phyloP scores from a whole-genome alignment of 2,113 vertebrate species.

The Lepus europaeus region DNA sequence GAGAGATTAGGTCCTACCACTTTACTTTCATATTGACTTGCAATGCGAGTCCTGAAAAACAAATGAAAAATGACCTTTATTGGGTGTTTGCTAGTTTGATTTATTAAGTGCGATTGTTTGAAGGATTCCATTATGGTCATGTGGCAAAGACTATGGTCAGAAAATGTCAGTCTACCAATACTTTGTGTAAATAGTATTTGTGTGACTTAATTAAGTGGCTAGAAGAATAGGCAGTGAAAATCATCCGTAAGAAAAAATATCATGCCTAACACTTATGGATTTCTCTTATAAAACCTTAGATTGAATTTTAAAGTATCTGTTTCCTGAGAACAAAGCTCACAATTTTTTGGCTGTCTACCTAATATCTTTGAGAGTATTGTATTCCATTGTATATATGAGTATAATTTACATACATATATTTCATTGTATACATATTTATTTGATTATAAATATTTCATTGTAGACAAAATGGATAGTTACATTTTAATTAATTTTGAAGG shows the following conservation, averaged over 20 bases:
- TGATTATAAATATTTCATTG: not conserved
- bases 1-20: not conserved
- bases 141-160: not conserved
- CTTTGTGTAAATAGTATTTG: not conserved
- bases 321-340: not conserved
- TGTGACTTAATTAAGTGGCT: not conserved
- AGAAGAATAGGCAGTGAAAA: not conserved
- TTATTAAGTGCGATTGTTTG: not conserved
- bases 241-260: not conserved
- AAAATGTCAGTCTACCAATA: not conserved
- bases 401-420: not conserved
- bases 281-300: not conserved
- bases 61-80: not conserved
- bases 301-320: not conserved
- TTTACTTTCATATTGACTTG: not conserved
- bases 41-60: not conserved
- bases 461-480: not conserved
- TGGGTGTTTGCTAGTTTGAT: not conserved
- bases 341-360: not conserved
- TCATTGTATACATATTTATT: not conserved
- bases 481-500: not conserved
- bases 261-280: not conserved
- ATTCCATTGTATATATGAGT: not conserved
- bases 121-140: not conserved
- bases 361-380: not conserved